These are phyloP conservation scores for Oryctolagus cuniculus DNA, from an alignment of 2,113 vertebrate species.

Conservation along the genomic window mOryCun1.1 NC_091439.1:55018001-55018500, in stretches of 20 bases:
- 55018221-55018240: not conserved
- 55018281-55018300: slow-evolving; percentile 25
- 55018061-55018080: not conserved
- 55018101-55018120: not conserved
- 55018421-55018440: too few relatives aligned
- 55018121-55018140: not conserved
- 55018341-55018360: slow-evolving; percentile 12
- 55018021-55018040: not conserved
- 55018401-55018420: too few relatives aligned
- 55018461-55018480: too few relatives aligned
- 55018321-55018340: slow-evolving; percentile 42
- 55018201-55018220: not conserved
- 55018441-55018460: too few relatives aligned
- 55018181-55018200: not conserved
- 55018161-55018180: not conserved
- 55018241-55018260: not conserved
- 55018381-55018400: too few relatives aligned
- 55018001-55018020: not conserved
- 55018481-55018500: too few relatives aligned
- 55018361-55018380: not conserved
- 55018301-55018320: not conserved
- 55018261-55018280: not conserved
- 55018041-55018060: slow-evolving; percentile 28
- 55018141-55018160: not conserved
- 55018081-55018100: not conserved